Evolutionary conservation across 2,888 invertebrate genomes (phyloP), one percentile per base, ranked within the genome.

Genomic region (Chesias legatella): DNA sequence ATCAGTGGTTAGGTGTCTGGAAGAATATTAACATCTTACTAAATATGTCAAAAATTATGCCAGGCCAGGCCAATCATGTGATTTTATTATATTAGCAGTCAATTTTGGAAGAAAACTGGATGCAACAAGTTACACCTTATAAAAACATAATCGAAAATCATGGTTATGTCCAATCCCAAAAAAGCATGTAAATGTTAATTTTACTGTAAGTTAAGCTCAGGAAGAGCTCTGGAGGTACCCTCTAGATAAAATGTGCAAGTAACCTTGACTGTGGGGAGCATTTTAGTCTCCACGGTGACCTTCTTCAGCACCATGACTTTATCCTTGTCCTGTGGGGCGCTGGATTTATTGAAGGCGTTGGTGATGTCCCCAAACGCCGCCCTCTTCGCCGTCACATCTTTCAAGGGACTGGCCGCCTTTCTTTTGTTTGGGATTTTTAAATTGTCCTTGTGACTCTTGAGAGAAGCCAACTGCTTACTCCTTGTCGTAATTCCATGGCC

Each of bases 361-460:
- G 95, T 95, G 54, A 96, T 91, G 74, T 97, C 96, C 47, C 94
- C 95, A 67, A 97, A 91, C 1, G 96, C 97, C 26, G 95, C 94
- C 61, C 97, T 89, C 74, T 95, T 96, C 3, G 92, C 90, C 33
- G 90, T 91, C 55, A 91, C 91, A 68, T 94, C 93, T 77, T 94
- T 95, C 28, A 92, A 67, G 3, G 95, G 95, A 40, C 95, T 95
- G 51, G 91, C 91, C 1, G 95, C 95, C 90, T 96, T 96, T 66
- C 96, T 90, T 74, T 96, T 96, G 33, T 90, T 89, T 37, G 91
- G 85, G 11, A 84, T 73, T 66, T 90, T 90, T 53, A 89, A 71
- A 49, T 58, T 68, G 47, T 82, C 73, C 56, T 81, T 79, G 38
- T 82, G 72, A 59, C 77, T 60, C 61, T 84, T 83, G 67, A 89